Percentiles rank a stretch among this genome's conserved stretches.
Evolutionary conservation across 1,140 invertebrate species (phyloP).

Genomic region (Copidosoma floridanum): DNA sequence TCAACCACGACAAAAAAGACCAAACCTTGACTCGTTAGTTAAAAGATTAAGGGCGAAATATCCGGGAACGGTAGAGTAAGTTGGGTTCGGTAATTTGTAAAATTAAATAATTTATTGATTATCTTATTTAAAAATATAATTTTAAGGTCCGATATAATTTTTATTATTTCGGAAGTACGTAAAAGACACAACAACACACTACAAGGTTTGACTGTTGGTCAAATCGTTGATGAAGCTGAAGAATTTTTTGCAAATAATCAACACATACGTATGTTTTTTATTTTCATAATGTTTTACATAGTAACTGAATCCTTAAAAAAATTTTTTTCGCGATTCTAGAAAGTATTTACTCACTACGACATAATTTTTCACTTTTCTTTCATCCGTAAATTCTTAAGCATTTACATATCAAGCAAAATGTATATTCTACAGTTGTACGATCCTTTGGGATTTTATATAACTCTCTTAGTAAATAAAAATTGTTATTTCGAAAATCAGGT

Average conservation of each 20-base stretch:
- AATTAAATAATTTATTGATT: background rate
- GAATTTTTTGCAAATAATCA: slow-evolving; percentile 11
- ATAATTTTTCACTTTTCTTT: background rate
- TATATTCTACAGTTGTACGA: too few relatives aligned
- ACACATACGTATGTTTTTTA: slow-evolving; percentile 21
- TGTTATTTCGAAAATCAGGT: too few relatives aligned
- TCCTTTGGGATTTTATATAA: too few relatives aligned
- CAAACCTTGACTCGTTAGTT: background rate
- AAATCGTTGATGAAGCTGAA: slow-evolving; percentile 31
- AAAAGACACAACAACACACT: slow-evolving; percentile 31
- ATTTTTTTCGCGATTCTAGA: too few relatives aligned
- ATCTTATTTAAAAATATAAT: background rate
- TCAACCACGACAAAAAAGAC: background rate
- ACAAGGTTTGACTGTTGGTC: slow-evolving; percentile 7
- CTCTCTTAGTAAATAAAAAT: too few relatives aligned
- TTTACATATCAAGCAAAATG: too few relatives aligned
- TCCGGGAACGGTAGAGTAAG: slow-evolving; percentile 30
- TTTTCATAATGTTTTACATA: background rate
- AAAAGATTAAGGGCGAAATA: slow-evolving; percentile 3
- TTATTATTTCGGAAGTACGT: slow-evolving; percentile 27
- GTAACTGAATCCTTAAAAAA: background rate
- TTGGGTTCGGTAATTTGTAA: too few relatives aligned
- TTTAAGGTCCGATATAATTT: slow-evolving; percentile 31
- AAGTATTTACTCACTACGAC: too few relatives aligned
- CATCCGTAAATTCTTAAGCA: background rate